A percentile compares a stretch with the other conserved stretches of the same genome.
These are phyloP conservation scores for Dinocampus coccinellae DNA, from an alignment of 2,888 invertebrate species.

Conservation along the genomic window DNA sequence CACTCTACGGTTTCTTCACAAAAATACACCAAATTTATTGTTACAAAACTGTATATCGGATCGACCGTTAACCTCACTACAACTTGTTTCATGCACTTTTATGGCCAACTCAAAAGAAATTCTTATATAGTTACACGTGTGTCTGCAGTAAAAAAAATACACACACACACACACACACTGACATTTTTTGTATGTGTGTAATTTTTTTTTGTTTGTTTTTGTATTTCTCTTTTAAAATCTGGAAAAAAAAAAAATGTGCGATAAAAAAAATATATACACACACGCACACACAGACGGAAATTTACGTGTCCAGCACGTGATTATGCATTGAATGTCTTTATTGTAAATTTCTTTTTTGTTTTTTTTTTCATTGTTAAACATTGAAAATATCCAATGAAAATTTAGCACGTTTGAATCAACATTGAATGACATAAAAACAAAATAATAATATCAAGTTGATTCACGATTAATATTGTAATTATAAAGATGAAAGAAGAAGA, in stretches of 20 bases:
- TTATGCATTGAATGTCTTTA: background rate
- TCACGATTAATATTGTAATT: background rate
- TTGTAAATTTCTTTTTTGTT: no score
- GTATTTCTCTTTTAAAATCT: no score
- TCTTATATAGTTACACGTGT: background rate
- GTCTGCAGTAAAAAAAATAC: background rate
- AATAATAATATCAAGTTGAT: background rate
- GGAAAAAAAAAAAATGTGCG: no score
- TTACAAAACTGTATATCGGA: slow-evolving; percentile 36
- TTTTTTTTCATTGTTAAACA: no score
- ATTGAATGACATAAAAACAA: background rate
- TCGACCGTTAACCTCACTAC: slow-evolving; percentile 16
- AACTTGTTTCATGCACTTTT: slow-evolving; percentile 25
- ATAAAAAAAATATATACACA: background rate
- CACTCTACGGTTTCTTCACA: background rate
- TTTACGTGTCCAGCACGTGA: slow-evolving; percentile 15
- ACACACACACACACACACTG: background rate
- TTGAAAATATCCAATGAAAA: background rate
- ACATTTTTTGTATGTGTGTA: no score
- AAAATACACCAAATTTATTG: slow-evolving; percentile 45
- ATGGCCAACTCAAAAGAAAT: background rate
- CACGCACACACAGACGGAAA: background rate
- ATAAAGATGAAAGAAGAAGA: background rate
- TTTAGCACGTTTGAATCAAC: background rate
- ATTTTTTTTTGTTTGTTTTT: no score